phyloP scores from a whole-genome alignment of 2,888 invertebrate genomes.

The Noctuana brunneofusca region DNA sequence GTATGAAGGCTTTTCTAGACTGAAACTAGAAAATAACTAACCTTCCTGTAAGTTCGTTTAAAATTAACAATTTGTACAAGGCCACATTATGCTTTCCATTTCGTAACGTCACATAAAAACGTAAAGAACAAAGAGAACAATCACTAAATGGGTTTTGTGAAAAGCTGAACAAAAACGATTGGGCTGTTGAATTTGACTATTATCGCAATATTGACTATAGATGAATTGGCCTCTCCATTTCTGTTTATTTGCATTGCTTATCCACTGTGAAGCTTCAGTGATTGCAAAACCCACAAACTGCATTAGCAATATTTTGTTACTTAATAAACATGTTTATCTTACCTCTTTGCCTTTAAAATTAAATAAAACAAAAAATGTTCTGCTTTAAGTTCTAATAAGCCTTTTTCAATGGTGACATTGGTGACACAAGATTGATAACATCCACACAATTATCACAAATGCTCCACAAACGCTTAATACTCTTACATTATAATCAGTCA shows the following conservation, averaged over 20 bases:
- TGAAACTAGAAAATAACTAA: too few species aligned
- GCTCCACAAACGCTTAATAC: too few species aligned
- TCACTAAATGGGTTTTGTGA: background rate
- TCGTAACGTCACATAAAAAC: background rate
- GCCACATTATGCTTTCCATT: background rate
- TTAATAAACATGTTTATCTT: background rate
- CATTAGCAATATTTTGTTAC: background rate
- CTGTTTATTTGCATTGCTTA: constrained; percentile 3
- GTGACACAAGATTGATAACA: too few species aligned
- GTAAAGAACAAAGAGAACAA: constrained; percentile 3
- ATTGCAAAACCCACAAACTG: background rate
- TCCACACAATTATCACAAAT: too few species aligned
- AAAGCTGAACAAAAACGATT: constrained; percentile 1
- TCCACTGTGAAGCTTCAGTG: background rate
- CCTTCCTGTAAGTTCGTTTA: background rate
- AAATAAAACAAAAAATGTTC: too few species aligned
- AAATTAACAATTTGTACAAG: background rate
- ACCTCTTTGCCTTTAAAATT: too few species aligned
- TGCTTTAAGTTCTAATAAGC: too few species aligned
- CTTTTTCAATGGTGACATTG: too few species aligned
- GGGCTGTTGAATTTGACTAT: background rate
- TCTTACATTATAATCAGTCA: too few species aligned
- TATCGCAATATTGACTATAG: background rate
- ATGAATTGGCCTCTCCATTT: background rate
- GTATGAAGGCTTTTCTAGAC: too few species aligned